Evolutionary conservation across 2,113 vertebrate species (phyloP), one percentile per base, ranked within the genome.

Genomic region (Passer montanus): DNA sequence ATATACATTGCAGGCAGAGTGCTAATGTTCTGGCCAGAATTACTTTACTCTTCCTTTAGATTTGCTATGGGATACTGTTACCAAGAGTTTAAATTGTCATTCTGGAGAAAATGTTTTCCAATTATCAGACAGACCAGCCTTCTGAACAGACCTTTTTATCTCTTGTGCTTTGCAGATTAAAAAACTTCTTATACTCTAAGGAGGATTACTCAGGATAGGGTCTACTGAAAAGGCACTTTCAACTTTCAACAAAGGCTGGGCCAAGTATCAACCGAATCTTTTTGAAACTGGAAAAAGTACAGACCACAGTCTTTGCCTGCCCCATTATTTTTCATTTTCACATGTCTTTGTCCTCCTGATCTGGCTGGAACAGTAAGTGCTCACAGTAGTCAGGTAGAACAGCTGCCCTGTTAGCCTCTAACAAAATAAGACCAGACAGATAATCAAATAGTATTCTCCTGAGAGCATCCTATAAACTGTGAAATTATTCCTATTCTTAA

Each of bases 251-350:
- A 93, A 81, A 90, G 92, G 76, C 85, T 86, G 56, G 90, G 62
- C 49, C 72, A 95, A 92, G 85, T 93, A 90, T 52, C 73, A 90
- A 35, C 72, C 0, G 2, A 84, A 87, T 84, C 63, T 81, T 94
- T 95, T 75, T 90, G 60, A 94, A 88, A 90, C 52, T 46, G 69
- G 64, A 74, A 87, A 96, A 96, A 92, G 85, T 81, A 90, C 35
- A 95, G 90, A 91, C 24, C 33, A 44, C 9, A 46, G 68, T 72
- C 68, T 96, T 94, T 93, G 24, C 85, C 76, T 94, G 60, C 82
- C 85, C 92, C 85, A 89, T 94, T 97, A 96, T 92, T 96, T 94
- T 94, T 95, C 83, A 87, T 93, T 96, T 92, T 96, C 90, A 88
- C 79, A 72, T 88, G 59, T 94, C 85, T 96, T 94, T 96, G 94